These are phyloP conservation scores for Lemur catta DNA, from an alignment of 2,797 vertebrate species.

Conservation along the genomic window DNA sequence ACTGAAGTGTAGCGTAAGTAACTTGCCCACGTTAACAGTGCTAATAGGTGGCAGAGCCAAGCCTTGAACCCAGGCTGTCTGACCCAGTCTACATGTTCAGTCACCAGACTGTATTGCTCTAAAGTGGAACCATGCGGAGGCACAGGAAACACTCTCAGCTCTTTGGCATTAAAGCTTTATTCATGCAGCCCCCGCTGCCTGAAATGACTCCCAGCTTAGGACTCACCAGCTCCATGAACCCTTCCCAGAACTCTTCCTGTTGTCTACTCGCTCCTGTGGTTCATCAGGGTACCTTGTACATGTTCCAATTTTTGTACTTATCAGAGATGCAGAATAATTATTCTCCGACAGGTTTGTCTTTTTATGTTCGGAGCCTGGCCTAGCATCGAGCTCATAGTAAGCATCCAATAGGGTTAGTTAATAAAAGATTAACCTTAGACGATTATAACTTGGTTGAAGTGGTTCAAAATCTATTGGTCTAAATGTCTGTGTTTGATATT, in stretches of 20 bases:
- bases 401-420: neutral
- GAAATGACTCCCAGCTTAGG: neutral
- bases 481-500: neutral
- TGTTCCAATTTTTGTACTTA: neutral
- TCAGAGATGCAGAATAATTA: neutral
- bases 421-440: neutral
- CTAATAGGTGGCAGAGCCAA: neutral
- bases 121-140: neutral
- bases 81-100: neutral
- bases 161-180: neutral
- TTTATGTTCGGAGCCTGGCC: neutral
- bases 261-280: neutral
- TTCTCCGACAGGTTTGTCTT: neutral
- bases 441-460: neutral
- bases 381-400: neutral
- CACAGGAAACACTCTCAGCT: no score
- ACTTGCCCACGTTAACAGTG: neutral
- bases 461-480: neutral
- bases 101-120: accelerated
- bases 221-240: neutral
- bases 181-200: accelerated
- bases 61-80: neutral
- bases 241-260: neutral
- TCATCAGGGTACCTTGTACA: neutral
- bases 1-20: neutral